Evolutionary conservation across 2,113 vertebrate species (phyloP).

Genomic region (Saimiri boliviensis): DNA sequence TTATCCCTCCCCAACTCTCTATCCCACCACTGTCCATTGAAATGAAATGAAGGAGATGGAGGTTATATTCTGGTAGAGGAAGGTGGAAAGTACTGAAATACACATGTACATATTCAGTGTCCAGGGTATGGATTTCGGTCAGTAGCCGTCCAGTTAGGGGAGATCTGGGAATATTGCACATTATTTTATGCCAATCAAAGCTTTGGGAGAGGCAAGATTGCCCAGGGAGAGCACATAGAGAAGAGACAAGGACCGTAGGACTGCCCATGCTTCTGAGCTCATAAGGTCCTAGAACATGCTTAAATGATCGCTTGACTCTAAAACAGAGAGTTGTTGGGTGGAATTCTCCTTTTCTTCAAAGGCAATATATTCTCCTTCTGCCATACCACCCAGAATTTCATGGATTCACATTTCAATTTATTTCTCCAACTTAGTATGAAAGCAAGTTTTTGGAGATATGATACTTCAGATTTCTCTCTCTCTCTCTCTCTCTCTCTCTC

Average conservation of each 20-base stretch:
- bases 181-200: neutral
- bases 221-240: neutral
- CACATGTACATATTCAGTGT: neutral
- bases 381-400: neutral
- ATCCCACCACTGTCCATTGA: too few relatives aligned
- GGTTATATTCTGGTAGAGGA: neutral
- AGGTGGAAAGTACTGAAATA: neutral
- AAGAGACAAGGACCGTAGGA: neutral
- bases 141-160: neutral
- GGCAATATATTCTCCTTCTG: neutral
- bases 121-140: neutral
- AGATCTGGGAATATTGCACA: neutral
- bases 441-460: neutral
- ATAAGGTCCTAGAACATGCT: neutral
- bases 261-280: neutral
- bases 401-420: neutral
- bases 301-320: neutral
- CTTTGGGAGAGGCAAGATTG: neutral
- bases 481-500: too few relatives aligned
- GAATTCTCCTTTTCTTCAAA: neutral
- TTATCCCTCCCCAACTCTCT: too few relatives aligned
- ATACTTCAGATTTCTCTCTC: neutral
- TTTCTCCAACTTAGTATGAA: neutral
- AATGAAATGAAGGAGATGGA: too few relatives aligned
- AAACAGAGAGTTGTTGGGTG: neutral